Evolutionary conservation across 1,140 invertebrate species (phyloP).

Genomic region (Philotrypesis tridentata): DNA sequence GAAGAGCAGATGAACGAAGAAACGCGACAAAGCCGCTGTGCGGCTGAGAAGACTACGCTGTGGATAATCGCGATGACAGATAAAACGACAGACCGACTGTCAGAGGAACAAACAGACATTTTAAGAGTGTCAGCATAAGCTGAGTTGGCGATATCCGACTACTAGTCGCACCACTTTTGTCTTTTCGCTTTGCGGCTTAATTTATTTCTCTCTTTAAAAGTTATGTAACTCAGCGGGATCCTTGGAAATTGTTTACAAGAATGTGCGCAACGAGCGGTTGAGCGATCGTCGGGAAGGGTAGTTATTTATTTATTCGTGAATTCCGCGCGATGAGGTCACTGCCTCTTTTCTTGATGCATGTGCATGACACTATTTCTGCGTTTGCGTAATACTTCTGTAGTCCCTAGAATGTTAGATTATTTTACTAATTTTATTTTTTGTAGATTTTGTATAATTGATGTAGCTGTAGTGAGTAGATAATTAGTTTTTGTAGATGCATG

Average conservation of each 20-base stretch:
- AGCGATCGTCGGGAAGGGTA: no score
- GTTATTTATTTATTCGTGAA: no score
- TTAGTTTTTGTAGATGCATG: no score
- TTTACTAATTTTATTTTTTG: no score
- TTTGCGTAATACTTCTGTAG: no score
- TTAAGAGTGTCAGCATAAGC: conserved; percentile 27
- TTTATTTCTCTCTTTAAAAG: not conserved
- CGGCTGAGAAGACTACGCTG: not conserved
- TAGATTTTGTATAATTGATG: no score
- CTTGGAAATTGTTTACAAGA: not conserved
- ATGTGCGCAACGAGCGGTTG: no score
- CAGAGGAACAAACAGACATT: conserved; percentile 31
- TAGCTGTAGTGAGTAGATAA: no score
- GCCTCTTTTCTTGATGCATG: no score
- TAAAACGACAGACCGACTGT: conserved; percentile 36
- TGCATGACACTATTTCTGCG: no score
- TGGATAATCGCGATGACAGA: conserved; percentile 36
- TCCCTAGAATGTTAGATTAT: no score
- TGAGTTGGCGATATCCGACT: conserved; percentile 8
- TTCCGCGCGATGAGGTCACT: no score
- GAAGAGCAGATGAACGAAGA: not conserved
- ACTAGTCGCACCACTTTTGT: not conserved
- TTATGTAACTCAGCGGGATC: not conserved
- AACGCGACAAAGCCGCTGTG: not conserved
- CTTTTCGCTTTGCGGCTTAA: not conserved